Evolutionary conservation across 2,888 invertebrate species (phyloP), one percentile per base, ranked within the genome.

Genomic region (Lycophotia porphyrea): DNA sequence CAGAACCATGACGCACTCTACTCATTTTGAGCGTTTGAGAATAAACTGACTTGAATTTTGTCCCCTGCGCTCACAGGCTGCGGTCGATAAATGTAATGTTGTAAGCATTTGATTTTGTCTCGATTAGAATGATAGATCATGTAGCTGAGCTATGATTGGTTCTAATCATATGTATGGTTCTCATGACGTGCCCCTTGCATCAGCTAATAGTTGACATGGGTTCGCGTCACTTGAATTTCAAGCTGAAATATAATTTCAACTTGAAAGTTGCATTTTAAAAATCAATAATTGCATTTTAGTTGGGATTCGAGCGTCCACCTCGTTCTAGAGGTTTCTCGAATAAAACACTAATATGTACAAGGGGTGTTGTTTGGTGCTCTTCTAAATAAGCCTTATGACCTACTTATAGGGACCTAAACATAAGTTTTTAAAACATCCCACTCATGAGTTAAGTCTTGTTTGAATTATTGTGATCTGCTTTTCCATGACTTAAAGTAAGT

Each of bases 241-340:
- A 34, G 84, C 21, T 84, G 78, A 79, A 84, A 79, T 79, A 58
- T 84, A 63, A 79, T 79, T 79, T 84, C 71, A 63, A 47, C 52
- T 63, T 78, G 70, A 47, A 47, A 68, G n/a, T 18, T 55, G 27
- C 4, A 36, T 39, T 66, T 39, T 15, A 24, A 24, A 58, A 52
- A 49, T 34, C 15, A 44, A 34, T 21, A 18, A 27, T 52, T 78
- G 24, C n/a, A 24, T 44, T 82, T 77, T 58, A 42, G 24, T 49
- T 65, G 77, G 34, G 55, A 58, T 27, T 52, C 5, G 70, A 55
- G 80, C 15, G 21, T 39, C 21, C 21, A 70, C 84, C 78, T 79
- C 78, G 78, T 79, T 79, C n/a, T 79, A 79, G 78, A 79, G 84
- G 78, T 69, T 47, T n/a, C 77, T 78, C 67, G 60, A 34, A 18